Base-by-base conservation (phyloP, 2,888 invertebrate species). In the Caenorhabditis sp. region DNA sequence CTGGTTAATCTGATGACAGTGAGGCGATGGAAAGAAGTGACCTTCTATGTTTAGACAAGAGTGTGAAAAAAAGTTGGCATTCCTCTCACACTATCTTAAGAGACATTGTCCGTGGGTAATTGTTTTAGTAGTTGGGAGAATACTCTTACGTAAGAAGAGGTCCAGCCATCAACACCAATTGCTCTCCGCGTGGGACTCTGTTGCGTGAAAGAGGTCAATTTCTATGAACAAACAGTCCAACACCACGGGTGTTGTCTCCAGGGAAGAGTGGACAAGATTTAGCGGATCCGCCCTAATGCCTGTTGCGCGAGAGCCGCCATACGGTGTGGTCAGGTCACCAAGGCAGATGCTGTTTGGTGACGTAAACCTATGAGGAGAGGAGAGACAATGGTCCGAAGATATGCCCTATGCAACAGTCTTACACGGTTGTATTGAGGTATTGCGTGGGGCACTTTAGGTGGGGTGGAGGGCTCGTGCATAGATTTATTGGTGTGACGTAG, bases 251-350 rank as follows among this genome's bases (percentile, higher is more conserved):
- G 68, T 24, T 47, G 19, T 38, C 38, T 38, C 12, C 6, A 38
- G 31, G 8, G 8, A 8, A 47, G 44, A 26, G 19, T 10, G 31
- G 38, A 38, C 3, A 19, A 4, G 73, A 76, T 76, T 76, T 76
- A 38, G 76, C 75, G 75, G 75, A 75, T 75, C 64, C 44, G 26
- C 51, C n/a, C n/a, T n/a, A 49, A 28, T 41, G 44, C 44, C 44
- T 63, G 56, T 58, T 66, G 56, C 56, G 66, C 31, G 58, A 66
- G 74, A 66, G 74, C 64, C 64, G 73, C 47, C 59, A 63, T 16
- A 61, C 26, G 54, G 58, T 58, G 31, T 19, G 44, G 12, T 58
- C 47, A 38, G 38, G 31, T 31, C 31, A 31, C 5, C 31, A 31
- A 7, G 63, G 16, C 58, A 70, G 70, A 26, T 70, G 58, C 44